These are phyloP conservation scores for Amorpha juglandis DNA, from an alignment of 2,888 invertebrate genomes.

Conservation along the genomic window DNA sequence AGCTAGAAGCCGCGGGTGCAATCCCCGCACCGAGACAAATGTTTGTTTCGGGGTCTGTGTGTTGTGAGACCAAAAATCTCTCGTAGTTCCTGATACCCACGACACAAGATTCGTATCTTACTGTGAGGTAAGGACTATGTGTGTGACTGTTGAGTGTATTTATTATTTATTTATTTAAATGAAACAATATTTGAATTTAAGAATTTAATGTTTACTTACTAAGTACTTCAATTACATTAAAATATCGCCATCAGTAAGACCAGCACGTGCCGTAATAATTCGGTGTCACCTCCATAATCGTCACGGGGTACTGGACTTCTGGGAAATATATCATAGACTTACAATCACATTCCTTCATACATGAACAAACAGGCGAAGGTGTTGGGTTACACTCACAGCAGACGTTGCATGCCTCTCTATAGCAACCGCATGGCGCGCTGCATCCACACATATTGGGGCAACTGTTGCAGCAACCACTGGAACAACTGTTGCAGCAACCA, in stretches of 20 bases:
- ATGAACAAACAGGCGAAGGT: constrained; percentile 37
- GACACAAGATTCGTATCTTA: too few relatives aligned
- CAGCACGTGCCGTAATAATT: constrained; percentile 38
- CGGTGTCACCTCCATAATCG: constrained; percentile 51
- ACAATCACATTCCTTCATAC: constrained; percentile 35
- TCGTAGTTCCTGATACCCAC: too few relatives aligned
- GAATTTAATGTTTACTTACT: background rate
- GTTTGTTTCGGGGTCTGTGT: too few relatives aligned
- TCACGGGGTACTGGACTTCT: constrained; percentile 62
- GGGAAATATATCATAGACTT: constrained; percentile 57
- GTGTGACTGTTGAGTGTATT: too few relatives aligned
- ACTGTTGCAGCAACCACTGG: background rate
- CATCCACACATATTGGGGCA: background rate
- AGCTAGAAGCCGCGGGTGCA: too few relatives aligned
- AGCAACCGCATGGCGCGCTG: constrained; percentile 38
- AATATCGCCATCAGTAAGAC: background rate
- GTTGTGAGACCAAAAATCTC: too few relatives aligned
- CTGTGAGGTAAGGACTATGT: too few relatives aligned
- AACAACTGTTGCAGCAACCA: background rate
- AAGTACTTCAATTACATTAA: background rate
- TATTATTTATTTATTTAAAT: too few relatives aligned
- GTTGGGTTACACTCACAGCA: constrained; percentile 40
- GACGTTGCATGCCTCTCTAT: constrained; percentile 42
- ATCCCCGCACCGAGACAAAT: too few relatives aligned
- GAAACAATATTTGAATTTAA: background rate